These are phyloP conservation scores for Ctenopoma multispine DNA, from an alignment of 2,797 vertebrate genomes.

Conservation along the genomic window DNA sequence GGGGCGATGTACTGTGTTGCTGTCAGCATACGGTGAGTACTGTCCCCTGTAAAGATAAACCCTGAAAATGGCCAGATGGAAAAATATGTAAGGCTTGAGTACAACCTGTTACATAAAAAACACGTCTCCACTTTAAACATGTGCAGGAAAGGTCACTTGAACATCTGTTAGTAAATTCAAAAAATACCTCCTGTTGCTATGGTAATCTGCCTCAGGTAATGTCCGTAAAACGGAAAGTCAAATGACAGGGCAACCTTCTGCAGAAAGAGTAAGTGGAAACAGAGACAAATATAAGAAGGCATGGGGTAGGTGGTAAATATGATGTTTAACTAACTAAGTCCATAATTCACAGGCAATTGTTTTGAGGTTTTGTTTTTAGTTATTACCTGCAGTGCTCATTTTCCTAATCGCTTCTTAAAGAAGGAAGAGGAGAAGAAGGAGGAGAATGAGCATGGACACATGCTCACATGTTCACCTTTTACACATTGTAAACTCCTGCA, in stretches of 20 bases:
- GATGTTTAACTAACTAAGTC: background rate
- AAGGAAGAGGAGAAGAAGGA: background rate
- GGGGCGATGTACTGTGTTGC: slow-evolving; percentile 95
- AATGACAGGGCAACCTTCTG: slow-evolving; percentile 93
- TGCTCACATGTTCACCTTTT: no score
- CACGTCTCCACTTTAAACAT: slow-evolving; percentile 12
- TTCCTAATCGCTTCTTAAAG: background rate
- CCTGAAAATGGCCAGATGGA: slow-evolving; percentile 81
- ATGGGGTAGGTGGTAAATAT: background rate
- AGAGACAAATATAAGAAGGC: slow-evolving; percentile 2
- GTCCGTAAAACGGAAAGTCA: slow-evolving; percentile 97
- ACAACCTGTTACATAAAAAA: slow-evolving; percentile 6
- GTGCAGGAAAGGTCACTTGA: slow-evolving; percentile 48
- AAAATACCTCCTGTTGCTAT: slow-evolving; percentile 94
- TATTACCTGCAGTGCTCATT: background rate
- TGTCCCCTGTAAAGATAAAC: slow-evolving; percentile 94
- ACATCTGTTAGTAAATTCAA: slow-evolving; percentile 54
- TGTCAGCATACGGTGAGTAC: slow-evolving; percentile 94
- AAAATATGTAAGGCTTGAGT: slow-evolving; percentile 20
- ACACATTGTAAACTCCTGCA: background rate
- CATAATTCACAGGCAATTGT: background rate
- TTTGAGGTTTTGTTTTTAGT: background rate
- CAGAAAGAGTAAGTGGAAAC: slow-evolving; percentile 28
- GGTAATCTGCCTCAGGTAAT: slow-evolving; percentile 93
- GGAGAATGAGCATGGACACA: background rate